Evolutionary conservation across 2,113 vertebrate genomes (phyloP).

Genomic region (Alexandromys fortis): DNA sequence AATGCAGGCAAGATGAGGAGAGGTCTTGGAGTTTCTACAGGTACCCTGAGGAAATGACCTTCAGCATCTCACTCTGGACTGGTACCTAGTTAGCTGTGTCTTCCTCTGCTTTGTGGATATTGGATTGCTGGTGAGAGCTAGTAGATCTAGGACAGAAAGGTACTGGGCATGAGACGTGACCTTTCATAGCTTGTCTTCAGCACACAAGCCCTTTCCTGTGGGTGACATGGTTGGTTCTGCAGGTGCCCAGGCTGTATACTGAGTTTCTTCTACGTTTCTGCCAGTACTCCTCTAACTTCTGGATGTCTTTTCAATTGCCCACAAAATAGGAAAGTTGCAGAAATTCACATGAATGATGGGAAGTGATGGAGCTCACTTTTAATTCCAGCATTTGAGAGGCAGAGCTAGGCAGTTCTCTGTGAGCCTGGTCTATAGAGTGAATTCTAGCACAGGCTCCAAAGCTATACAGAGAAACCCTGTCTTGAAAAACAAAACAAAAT

Average conservation of each 20-base stretch:
- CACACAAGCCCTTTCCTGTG: too few relatives aligned
- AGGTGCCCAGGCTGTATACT: neutral
- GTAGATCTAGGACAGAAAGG: neutral
- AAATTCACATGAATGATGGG: neutral
- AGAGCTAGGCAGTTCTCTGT: neutral
- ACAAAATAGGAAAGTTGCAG: neutral
- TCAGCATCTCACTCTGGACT: accelerated
- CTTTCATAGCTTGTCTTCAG: neutral
- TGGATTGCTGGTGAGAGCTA: neutral
- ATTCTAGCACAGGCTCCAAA: neutral
- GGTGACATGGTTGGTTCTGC: neutral
- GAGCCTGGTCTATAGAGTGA: neutral
- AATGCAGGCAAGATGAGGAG: neutral
- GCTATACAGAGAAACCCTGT: neutral
- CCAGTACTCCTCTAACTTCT: neutral
- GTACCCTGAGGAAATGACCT: neutral
- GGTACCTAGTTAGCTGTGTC: accelerated
- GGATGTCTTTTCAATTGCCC: neutral
- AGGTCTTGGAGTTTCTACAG: neutral
- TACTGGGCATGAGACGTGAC: neutral
- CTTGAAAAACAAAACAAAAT: neutral
- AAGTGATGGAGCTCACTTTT: neutral
- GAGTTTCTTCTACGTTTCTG: neutral
- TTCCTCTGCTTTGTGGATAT: neutral
- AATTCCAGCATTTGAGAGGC: neutral